A percentile compares a stretch with the other conserved stretches of the same genome.
Evolutionary conservation across 1,140 invertebrate species (phyloP).

Genomic region (Temnothorax nylanderi): DNA sequence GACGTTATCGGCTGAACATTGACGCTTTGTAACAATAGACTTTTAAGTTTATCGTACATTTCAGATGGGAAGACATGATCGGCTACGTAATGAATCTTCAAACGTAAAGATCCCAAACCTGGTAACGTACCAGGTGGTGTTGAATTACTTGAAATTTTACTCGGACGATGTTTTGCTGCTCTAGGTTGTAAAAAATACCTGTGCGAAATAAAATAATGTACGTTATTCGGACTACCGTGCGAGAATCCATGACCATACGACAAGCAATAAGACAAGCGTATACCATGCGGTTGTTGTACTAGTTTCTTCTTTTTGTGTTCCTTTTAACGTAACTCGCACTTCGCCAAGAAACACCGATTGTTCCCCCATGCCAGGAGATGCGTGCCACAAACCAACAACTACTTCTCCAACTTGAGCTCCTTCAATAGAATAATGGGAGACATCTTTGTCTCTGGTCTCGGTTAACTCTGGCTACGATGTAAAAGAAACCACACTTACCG

Average conservation of each 20-base stretch:
- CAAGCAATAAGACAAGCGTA: too few relatives aligned
- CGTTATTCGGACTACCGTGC: too few relatives aligned
- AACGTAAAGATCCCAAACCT: constrained; percentile 91
- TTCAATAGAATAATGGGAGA: constrained; percentile 83
- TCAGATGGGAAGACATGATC: constrained; percentile 94
- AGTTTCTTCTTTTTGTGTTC: constrained; percentile 88
- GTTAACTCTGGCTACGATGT: constrained; percentile 78
- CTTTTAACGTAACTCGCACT: constrained; percentile 91
- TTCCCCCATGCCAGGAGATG: constrained; percentile 90
- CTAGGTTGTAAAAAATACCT: constrained; percentile 95
- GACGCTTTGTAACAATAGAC: constrained; percentile 91
- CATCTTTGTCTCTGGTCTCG: constrained; percentile 83
- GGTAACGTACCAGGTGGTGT: constrained; percentile 90
- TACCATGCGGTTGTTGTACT: constrained; percentile 87
- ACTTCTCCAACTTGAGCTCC: constrained; percentile 90
- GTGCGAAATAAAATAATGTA: constrained; percentile 40
- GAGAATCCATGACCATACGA: too few relatives aligned
- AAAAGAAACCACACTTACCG: neutral
- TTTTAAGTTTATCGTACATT: constrained; percentile 92
- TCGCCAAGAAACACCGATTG: constrained; percentile 94
- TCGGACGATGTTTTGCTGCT: constrained; percentile 87
- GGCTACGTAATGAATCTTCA: constrained; percentile 95
- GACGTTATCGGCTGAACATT: constrained; percentile 93
- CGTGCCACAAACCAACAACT: constrained; percentile 94
- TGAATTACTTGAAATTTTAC: constrained; percentile 87